Evolutionary conservation across 2,888 invertebrate species (phyloP), one percentile per base, ranked within the genome.

Genomic region (Tholera decimalis): DNA sequence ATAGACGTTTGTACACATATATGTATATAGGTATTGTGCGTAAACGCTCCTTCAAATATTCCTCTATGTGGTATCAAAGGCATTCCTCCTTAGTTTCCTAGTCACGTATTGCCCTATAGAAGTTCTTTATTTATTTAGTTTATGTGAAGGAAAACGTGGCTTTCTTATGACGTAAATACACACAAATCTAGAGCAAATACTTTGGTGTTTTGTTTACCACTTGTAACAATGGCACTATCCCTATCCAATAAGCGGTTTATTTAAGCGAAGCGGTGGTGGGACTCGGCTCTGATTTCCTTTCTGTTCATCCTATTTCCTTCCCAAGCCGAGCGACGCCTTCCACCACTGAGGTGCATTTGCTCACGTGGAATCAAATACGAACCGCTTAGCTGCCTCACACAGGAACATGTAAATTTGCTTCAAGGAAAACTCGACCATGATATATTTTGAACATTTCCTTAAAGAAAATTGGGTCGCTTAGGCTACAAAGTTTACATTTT

Each of bases 361-460:
- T 95, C 90, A 95, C 70, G 95, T 95, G 95, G 91, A 93, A 94
- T 95, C 94, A 62, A 83, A 82, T 69, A 86, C 74, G 94, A 95
- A 93, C 91, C 94, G 95, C 94, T 91, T 84, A 95, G 95, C 95
- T 95, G 95, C 95, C 95, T 95, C 91, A 71, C 70, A 72, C 60
- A 82, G 85, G 88, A 91, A 86, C 83, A 88, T 82, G 87, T 90
- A 78, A 87, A 89, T 89, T 86, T 80, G 80, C 3, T 57, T 77
- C 68, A 73, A 68, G 59, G 57, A 57, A 72, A 60, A 57, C 33
- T 60, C 58, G 46, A 64, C 66, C 57, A 57, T 65, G 57, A 43
- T 56, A 67, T 65, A 65, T 62, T 66, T 67, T 51, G 15, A 50
- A 65, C 13, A 65, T 74, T 70, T 70, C 15, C 44, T 28, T 41